Evolutionary conservation across 1,140 invertebrate genomes (phyloP), one percentile per base, ranked within the genome.

Genomic region (Oncopeltus fasciatus): DNA sequence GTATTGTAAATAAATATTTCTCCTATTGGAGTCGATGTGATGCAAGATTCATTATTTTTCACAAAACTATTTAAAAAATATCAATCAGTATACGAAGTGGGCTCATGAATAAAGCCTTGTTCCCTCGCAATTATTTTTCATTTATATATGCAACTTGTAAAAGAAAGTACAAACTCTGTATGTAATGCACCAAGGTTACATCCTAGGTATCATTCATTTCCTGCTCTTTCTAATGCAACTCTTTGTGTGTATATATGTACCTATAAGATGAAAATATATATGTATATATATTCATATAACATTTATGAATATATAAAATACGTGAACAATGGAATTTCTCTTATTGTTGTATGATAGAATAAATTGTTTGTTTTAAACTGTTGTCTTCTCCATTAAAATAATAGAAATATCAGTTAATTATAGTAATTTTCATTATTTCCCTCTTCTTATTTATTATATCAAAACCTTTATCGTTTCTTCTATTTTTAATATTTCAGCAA

Each of bases 301-400:
- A 61, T 33, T 28, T 62, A 62, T 62, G 61, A 57, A 62, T 62
- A 62, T 57, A 62, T 62, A 28, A 51, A 38, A 57, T 62, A 61
- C 16, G 47, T 57, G 53, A 33, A 62, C 61, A 57, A 61, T 62
- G 61, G 61, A 62, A 62, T 62, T 51, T 62, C 61, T 62, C 61
- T 62, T 57, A 62, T 62, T 62, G 61, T 62, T 62, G 61, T 62
- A 62, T 62, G 61, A 62, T 62, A 62, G 61, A 62, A 62, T 62
- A 62, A 62, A 62, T 62, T 62, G 61, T 62, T 62, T 62, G 49
- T 62, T 62, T 38, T 62, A 62, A 62, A 62, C 61, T 62, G 61
- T 62, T 62, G 61, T 62, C 61, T 62, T 51, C 61, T 62, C 51
- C 28, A 62, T 62, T 62, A 62, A 62, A 61, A 62, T 51, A 62